phyloP scores from a whole-genome alignment of 2,797 vertebrate genomes.

The Takifugu rubripes region DNA sequence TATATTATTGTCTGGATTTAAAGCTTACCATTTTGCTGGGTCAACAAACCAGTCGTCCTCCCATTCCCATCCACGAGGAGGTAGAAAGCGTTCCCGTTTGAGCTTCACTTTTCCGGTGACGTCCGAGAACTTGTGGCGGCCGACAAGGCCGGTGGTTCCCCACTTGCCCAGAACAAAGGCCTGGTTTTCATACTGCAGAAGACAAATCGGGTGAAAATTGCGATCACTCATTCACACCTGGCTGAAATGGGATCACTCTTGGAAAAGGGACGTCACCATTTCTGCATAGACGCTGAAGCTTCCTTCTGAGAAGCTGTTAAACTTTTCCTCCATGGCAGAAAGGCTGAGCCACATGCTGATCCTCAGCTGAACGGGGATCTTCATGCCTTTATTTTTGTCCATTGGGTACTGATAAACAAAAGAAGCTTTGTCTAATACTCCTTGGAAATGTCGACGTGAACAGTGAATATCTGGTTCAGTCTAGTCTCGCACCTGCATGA shows the following conservation, averaged over 20 bases:
- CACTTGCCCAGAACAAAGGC: conserved; percentile 91
- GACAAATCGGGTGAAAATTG: neutral
- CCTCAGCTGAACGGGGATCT: conserved; percentile 86
- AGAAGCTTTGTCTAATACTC: neutral
- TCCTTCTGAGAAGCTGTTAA: conserved; percentile 92
- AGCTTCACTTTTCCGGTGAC: conserved; percentile 97
- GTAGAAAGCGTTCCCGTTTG: conserved; percentile 90
- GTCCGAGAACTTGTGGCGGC: conserved; percentile 91
- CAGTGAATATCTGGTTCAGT: neutral
- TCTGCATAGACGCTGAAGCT: conserved; percentile 94
- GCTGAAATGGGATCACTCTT: neutral
- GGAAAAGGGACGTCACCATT: conserved; percentile 76
- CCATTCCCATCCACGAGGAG: conserved; percentile 94
- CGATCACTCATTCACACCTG: neutral
- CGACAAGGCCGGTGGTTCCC: conserved; percentile 91
- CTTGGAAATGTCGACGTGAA: no score
- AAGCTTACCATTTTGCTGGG: conserved; percentile 85
- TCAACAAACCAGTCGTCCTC: conserved; percentile 90
- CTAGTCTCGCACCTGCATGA: conserved; percentile 84
- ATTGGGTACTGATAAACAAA: conserved; percentile 84
- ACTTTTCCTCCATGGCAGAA: conserved; percentile 86
- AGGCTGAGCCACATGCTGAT: conserved; percentile 95
- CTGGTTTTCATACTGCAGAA: conserved; percentile 93
- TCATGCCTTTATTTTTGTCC: conserved; percentile 84
- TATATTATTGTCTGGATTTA: conserved; percentile 1